Base-by-base conservation (phyloP, 2,797 vertebrate species). In the Cossypha polioptera region DNA sequence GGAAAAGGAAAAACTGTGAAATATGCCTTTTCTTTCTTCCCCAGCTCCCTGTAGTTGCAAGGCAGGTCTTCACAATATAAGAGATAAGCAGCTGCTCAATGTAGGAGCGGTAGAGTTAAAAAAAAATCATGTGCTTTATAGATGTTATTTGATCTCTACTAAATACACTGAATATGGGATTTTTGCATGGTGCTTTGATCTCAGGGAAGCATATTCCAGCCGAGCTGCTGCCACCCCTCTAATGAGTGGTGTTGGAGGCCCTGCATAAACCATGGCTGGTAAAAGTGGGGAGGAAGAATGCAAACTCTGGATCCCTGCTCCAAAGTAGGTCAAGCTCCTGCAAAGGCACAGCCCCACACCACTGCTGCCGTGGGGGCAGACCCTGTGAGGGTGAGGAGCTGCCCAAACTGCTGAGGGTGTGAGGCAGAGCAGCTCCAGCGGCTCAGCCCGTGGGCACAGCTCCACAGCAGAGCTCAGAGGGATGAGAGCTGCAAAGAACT, bases 161-260 rank as follows among this genome's bases (percentile, higher is more conserved):
- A 94, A 96, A 94, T 86, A 85, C 35, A 74, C 54, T n/a, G 93
- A 95, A 89, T 91, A 83, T 45, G 53, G 69, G 82, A 78, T 66
- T 94, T 95, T 90, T 94, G 82, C 81, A 63, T 75, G 73, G 28
- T 21, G 51, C 82, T 97, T 96, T 94, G 87, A 93, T 94, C 85
- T 92, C 48, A 7, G 68, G 62, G 85, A 86, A 83, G 79, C 19
- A 35, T 25, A 62, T 88, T 92, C 87, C 79, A 72, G 76, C 69
- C 33, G 40, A 63, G 76, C 22, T 88, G 62, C 91, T 93, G 65
- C 85, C 91, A 59, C 92, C 85, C 76, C 63, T 95, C 59, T 96
- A 88, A 94, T 90, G 84, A 96, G 65, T 13, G 58, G 69, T 94
- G 89, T 86, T 71, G 66, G 63, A 94, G 87, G 92, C 85, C 73